These are phyloP conservation scores for Diphyllodes magnificus DNA, from an alignment of 2,113 vertebrate species.

Conservation along the genomic window DNA sequence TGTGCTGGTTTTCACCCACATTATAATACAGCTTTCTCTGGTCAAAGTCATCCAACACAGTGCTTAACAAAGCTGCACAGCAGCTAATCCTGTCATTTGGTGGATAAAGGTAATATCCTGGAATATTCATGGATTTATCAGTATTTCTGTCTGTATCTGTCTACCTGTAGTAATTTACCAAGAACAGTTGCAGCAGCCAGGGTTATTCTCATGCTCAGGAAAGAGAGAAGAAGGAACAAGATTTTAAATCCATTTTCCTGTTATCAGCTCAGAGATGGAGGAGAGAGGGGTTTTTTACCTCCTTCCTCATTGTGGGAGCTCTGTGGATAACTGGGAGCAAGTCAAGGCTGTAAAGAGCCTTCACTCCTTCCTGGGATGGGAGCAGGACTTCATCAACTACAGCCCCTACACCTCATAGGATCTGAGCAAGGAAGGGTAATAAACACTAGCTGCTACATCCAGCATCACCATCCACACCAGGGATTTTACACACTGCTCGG, in stretches of 20 bases:
- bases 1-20: neutral
- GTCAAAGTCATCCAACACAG: neutral
- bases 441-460: neutral
- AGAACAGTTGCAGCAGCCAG: neutral
- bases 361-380: neutral
- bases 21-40: neutral
- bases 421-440: neutral
- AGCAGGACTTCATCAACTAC: rapidly evolving
- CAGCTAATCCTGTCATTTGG: neutral
- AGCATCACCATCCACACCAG: neutral
- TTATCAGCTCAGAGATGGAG: neutral
- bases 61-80: neutral
- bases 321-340: neutral
- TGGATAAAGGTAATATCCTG: neutral
- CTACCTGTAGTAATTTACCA: neutral
- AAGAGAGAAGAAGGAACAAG: neutral
- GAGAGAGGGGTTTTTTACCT: neutral
- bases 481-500: neutral
- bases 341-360: neutral
- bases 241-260: neutral
- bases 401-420: rapidly evolving
- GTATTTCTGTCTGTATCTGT: neutral
- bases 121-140: neutral
- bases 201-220: neutral
- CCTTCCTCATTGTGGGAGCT: neutral